phyloP scores from a whole-genome alignment of 2,888 invertebrate genomes.

The Acleris laterana region DNA sequence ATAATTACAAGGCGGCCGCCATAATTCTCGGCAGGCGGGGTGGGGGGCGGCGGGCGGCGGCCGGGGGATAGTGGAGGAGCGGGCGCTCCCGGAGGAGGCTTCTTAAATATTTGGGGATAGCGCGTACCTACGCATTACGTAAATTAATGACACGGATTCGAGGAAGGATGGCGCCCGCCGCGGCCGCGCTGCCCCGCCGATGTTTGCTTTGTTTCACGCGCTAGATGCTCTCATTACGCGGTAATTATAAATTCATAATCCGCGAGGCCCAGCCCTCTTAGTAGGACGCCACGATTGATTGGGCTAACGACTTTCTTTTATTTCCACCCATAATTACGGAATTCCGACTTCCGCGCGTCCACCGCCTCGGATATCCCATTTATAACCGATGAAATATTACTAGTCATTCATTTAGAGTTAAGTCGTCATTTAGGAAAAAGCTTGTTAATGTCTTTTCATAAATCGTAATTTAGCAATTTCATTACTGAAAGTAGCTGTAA shows the following conservation, averaged over 20 bases:
- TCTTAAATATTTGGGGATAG: constrained; percentile 85
- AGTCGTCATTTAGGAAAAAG: constrained; percentile 51
- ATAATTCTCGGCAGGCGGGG: constrained; percentile 84
- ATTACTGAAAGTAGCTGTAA: constrained; percentile 38
- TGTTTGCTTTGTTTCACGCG: constrained; percentile 84
- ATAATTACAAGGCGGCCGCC: constrained; percentile 88
- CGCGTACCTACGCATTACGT: constrained; percentile 85
- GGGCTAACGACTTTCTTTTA: constrained; percentile 78
- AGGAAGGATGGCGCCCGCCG: constrained; percentile 79
- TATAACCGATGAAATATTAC: constrained; percentile 65
- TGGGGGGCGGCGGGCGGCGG: constrained; percentile 61
- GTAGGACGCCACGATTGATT: constrained; percentile 61
- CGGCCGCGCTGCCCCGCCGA: constrained; percentile 52
- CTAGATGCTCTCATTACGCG: constrained; percentile 82
- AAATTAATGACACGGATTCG: constrained; percentile 85
- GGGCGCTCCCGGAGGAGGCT: constrained; percentile 84
- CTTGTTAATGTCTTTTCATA: constrained; percentile 49
- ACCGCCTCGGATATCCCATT: constrained; percentile 55
- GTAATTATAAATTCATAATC: constrained; percentile 71
- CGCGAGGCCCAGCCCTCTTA: constrained; percentile 42
- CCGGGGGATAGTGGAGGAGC: constrained; percentile 77
- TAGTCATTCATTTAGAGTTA: constrained; percentile 58
- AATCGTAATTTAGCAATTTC: constrained; percentile 44
- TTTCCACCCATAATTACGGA: constrained; percentile 74
- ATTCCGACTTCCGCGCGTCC: constrained; percentile 68